Conservation (phyloP, 2,113 vertebrate species). For the Lophotis ruficrista region DNA sequence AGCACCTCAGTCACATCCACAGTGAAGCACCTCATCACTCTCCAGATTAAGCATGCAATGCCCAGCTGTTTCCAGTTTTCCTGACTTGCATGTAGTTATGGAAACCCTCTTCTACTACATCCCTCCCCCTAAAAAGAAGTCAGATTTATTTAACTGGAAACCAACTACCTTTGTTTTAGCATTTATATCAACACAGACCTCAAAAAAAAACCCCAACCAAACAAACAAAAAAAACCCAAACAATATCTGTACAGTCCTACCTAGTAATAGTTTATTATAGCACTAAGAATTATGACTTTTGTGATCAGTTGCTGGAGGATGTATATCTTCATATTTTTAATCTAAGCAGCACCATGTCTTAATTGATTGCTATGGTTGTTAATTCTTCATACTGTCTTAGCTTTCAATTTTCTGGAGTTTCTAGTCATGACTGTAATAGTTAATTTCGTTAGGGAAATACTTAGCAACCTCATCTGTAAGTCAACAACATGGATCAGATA, state of each 20-base stretch:
- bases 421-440: neutral
- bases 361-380: neutral
- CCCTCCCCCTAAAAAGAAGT: neutral
- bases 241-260: neutral
- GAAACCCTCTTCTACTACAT: neutral
- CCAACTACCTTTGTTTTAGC: neutral
- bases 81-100: neutral
- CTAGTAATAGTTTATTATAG: neutral
- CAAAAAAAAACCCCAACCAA: neutral
- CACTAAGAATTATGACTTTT: neutral
- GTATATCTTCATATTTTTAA: neutral
- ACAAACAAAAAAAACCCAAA: too few relatives aligned
- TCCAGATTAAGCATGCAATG: neutral
- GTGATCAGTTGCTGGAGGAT: neutral
- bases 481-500: neutral
- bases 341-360: neutral
- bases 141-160: neutral
- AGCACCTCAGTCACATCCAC: neutral
- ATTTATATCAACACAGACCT: neutral
- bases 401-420: neutral
- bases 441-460: constrained; percentile 11
- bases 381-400: neutral
- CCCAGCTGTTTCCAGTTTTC: neutral
- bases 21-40: neutral
- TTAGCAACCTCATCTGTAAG: constrained; percentile 29